Evolutionary conservation across 1,140 invertebrate species (phyloP), one percentile per base, ranked within the genome.

Genomic region (Drosophila littoralis): DNA sequence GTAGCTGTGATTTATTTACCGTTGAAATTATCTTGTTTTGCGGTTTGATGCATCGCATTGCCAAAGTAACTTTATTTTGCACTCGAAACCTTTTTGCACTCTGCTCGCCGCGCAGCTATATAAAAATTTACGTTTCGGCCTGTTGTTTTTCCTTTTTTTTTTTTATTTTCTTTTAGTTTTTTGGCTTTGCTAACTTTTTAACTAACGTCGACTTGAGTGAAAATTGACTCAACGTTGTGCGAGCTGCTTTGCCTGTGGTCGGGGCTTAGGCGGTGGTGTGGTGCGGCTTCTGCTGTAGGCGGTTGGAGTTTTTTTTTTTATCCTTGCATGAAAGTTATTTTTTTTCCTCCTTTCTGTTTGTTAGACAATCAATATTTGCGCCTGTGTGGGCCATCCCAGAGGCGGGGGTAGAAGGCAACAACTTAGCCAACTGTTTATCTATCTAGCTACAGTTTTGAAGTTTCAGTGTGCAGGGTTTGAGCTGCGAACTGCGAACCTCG

Each of bases 1-100:
- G 22, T n/a, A 74, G 64, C 71, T 76, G 82, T 90, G 86, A 90
- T 90, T 90, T 90, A 90, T 90, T 90, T 90, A 90, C 86, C 79
- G 86, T 90, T 90, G 82, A 90, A 90, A 90, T 90, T 90, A 90
- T 90, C 86, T 88, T 90, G 86, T 90, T 90, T 90, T 90, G 86
- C 82, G 86, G 86, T 90, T 85, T 90, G 83, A 88, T 88, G 83
- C 83, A 88, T 88, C 83, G 77, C 83, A 88, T 75, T 88, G 83
- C 79, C 77, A 88, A 88, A 88, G 83, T 88, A 88, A 88, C 83
- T 88, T 88, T 88, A 88, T 88, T 88, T 88, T 83, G 83, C 83
- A 88, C 83, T 88, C 83, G 76, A 88, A 88, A 88, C 79, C 83
- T 88, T 88, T 86, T 88, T 88, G 83, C 82, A 79, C 71, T 79